Conservation (phyloP, 2,888 invertebrate genomes). For the Apamea crenata region DNA sequence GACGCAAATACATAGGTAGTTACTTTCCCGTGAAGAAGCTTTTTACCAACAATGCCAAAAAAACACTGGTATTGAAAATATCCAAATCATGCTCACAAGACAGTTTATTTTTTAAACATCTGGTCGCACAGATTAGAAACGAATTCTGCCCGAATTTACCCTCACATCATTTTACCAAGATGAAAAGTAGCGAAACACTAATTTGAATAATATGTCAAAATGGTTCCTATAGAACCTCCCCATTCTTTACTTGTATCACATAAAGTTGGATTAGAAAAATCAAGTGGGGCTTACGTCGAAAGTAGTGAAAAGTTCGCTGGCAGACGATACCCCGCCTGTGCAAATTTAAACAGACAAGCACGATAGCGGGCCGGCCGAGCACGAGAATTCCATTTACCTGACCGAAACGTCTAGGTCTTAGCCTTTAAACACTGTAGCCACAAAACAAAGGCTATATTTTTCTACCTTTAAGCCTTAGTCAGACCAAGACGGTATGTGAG, state of each 20-base stretch:
- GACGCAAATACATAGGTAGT: too few relatives aligned
- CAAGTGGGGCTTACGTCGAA: conserved; percentile 60
- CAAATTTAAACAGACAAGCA: conserved; percentile 79
- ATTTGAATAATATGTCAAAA: not conserved
- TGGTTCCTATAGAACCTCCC: not conserved
- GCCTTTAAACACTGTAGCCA: conserved; percentile 50
- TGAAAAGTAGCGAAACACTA: not conserved
- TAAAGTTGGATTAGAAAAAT: conserved; percentile 48
- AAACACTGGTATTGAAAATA: not conserved
- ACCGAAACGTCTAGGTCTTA: conserved; percentile 56
- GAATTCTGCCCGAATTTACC: not conserved
- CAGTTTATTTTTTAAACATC: not conserved
- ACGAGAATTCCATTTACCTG: conserved; percentile 82
- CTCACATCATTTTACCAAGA: not conserved
- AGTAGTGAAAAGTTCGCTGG: conserved; percentile 68
- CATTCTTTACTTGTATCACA: not conserved
- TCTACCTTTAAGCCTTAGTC: conserved; percentile 7
- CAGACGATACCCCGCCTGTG: conserved; percentile 64
- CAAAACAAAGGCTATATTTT: conserved; percentile 42
- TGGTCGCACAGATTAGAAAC: not conserved
- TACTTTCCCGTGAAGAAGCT: not conserved
- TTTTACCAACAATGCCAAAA: not conserved
- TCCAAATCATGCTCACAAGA: not conserved
- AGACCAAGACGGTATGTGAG: not conserved
- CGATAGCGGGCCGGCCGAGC: conserved; percentile 70